Evolutionary conservation across 2,888 invertebrate species (phyloP), one percentile per base, ranked within the genome.

Genomic region (Noctua janthe): DNA sequence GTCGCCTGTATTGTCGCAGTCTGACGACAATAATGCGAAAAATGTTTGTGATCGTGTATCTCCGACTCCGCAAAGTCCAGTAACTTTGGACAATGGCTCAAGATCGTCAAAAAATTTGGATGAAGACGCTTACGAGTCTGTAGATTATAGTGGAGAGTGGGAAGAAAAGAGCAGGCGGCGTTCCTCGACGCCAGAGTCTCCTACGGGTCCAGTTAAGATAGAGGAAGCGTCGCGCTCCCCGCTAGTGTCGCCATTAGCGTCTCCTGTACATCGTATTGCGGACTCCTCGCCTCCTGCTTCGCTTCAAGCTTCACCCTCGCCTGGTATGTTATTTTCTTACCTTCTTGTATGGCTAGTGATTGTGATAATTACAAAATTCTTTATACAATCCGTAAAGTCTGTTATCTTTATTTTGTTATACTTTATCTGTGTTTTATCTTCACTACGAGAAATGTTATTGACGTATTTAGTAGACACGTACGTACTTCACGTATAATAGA

Each of bases 141-240:
- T 95, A 86, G 93, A 94, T 81, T 95, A 94, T 87, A 94, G 91
- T 89, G 94, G 92, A 62, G 94, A 94, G 66, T 95, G 95, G 95
- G 95, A 95, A 81, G 95, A 95, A 73, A 95, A 95, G 91, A 91
- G 88, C 76, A 95, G 94, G 86, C 94, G 96, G 43, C 94, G 95
- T 64, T 96, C 97, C 71, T 96, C 96, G 49, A 96, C 97, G 67
- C 96, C 96, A 2, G 96, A 96, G 86, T 94, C 94, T 49, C 93
- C 94, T 77, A 91, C 92, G 64, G 91, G 91, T 83, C 92, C 91
- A 69, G 92, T 90, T 43, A 94, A 93, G 78, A 88, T 90, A 84
- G 95, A 93, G 78, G 94, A 93, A 62, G 90, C 89, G 35, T 85
- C 92, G 59, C 93, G 91, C 71, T 95, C 96, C n/a, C 95, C 95